Base-by-base conservation (phyloP, 92 coral and sea anemone genomes). In the Ricordea florida region DNA sequence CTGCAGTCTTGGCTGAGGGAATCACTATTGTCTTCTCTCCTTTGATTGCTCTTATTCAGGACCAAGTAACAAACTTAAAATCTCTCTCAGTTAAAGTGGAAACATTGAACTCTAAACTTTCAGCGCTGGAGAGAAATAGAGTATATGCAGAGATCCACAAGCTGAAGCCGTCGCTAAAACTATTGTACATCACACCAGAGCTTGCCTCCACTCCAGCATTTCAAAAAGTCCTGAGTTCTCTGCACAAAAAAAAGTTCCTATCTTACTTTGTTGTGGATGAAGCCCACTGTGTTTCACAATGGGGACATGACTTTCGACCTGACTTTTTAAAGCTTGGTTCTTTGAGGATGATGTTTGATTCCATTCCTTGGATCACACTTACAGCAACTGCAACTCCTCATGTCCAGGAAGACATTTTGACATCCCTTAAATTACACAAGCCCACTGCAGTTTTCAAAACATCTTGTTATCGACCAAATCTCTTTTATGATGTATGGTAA, bases 251-350 rank as follows among this genome's bases (percentile, higher is more conserved):
- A 42, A 49, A 92, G 57, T 83, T 88, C 38, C 57, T 94, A 56
- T 84, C 97, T 1, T 82, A 47, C 28, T 88, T 94, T 85, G 89
- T 89, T 48, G 93, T 94, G 31, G 98, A 94, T 36, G 98, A 94
- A 41, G 98, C 97, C 1, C 98, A 94, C 50, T 94, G 98, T 72
- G 98, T 94, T 6, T 92, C 97, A 5, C 92, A 92, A 53, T 94
- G 98, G 98, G 98, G 98, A 9, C 98, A 94, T 66, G 98, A 94
- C 31, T 94, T 94, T 73, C 62, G 98, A 30, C 94, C 97, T 22
- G 98, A 92, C 47, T 94, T 88, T 67, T 56, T 83, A 47, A 91
- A 89, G 59, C 90, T 94, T 50, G 97, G 96, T 1, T 66, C 74
- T 47, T 56, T 94, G 9, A 80, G 89, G 38, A 21, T 53, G n/a